Evolutionary conservation across 2,888 invertebrate genomes (phyloP), one percentile per base, ranked within the genome.

Genomic region (Homarus gammarus): DNA sequence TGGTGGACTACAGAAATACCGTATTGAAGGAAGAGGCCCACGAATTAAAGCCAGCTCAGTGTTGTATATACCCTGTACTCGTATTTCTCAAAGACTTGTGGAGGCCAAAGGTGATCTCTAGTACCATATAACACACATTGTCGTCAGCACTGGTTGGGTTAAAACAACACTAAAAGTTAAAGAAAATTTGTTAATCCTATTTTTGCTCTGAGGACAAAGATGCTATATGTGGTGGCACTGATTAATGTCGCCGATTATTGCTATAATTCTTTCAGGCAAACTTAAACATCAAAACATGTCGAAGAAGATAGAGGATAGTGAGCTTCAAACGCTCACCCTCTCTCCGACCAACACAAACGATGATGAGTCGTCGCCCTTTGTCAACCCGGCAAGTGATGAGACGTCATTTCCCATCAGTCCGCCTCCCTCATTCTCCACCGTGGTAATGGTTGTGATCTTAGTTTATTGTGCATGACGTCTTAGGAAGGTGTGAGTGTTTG

Each of bases 341-440:
- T 89, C 89, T 8, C 89, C 89, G 10, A 89, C 89, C 44, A 89
- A 89, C 61, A 89, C 89, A 18, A 89, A 89, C 36, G 89, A 89
- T 36, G 89, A 89, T 64, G 89, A 89, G 27, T 79, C 78, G 27
- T 79, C 84, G 6, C 79, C 79, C 73, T 89, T 89, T 70, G 72
- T 89, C 64, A 84, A 84, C 61, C 89, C 79, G 3, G 89, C 84
- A 27, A 89, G 81, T 38, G 84, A 85, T 61, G 89, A 89, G 61
- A 89, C 84, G 0, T 51, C 89, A 61, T 89, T 89, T 70, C 89
- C 89, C 36, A 84, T 88, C 78, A 88, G 83, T 40, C 84, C 88
- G 22, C 83, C 88, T 2, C 83, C 83, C n/a, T 83, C 88, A 36
- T 88, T 73, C 40, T 86, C 86, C 70, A 70, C 86, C 0, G 49